These are phyloP conservation scores for Perognathus longimembris DNA, from an alignment of 2,113 vertebrate species.

Conservation along the genomic window DNA sequence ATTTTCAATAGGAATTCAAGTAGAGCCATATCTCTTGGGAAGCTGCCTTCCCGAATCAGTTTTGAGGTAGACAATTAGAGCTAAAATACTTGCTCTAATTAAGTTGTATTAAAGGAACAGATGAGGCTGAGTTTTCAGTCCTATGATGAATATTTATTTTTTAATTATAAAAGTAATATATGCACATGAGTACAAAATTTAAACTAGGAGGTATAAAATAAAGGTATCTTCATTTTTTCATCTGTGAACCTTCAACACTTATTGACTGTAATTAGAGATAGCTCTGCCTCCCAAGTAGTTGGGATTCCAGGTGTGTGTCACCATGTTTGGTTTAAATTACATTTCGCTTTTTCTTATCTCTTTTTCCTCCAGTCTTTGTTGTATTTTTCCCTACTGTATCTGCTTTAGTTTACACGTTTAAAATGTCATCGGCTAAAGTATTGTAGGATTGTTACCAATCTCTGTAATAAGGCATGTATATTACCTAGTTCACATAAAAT, in stretches of 20 bases:
- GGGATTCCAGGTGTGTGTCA: no score
- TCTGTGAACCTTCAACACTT: neutral
- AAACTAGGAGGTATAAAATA: slow-evolving; percentile 21
- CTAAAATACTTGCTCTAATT: slow-evolving; percentile 11
- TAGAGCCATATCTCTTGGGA: neutral
- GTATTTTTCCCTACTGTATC: neutral
- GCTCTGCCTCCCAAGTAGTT: no score
- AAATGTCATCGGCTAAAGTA: slow-evolving; percentile 10
- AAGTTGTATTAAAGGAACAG: slow-evolving; percentile 11
- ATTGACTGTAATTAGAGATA: neutral
- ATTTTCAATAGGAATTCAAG: slow-evolving; percentile 43
- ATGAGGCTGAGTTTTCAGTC: neutral
- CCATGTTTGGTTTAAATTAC: neutral
- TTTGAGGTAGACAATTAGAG: neutral
- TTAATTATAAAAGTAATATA: slow-evolving; percentile 44
- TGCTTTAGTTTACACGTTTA: slow-evolving; percentile 28
- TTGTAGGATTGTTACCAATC: neutral
- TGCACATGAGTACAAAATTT: neutral
- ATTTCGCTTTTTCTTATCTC: slow-evolving; percentile 20
- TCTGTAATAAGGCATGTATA: slow-evolving; percentile 23
- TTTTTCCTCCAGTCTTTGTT: neutral
- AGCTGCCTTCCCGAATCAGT: slow-evolving; percentile 44
- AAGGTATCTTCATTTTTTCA: neutral
- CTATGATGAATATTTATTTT: neutral
- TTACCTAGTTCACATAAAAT: neutral